These are phyloP conservation scores for Aldrovandia affinis DNA, from an alignment of 2,797 vertebrate genomes.

Conservation along the genomic window DNA sequence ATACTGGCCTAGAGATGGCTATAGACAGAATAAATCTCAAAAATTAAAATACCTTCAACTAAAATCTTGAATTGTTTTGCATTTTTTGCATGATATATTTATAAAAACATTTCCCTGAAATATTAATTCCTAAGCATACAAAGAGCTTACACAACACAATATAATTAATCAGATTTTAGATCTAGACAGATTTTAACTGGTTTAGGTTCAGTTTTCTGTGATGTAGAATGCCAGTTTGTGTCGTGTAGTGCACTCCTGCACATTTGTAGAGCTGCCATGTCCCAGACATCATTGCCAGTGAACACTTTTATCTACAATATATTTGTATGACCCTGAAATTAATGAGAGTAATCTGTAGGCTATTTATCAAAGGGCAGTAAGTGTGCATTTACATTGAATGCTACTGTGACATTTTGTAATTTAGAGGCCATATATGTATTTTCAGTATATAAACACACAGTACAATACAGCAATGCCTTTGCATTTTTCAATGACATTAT, in stretches of 20 bases:
- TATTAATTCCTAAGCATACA: not conserved
- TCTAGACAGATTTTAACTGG: not conserved
- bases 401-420: not conserved
- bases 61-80: conserved; percentile 16
- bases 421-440: not conserved
- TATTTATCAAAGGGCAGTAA: not conserved
- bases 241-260: not conserved
- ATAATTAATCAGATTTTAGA: not conserved
- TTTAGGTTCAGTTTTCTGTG: not conserved
- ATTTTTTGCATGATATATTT: not conserved
- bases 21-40: not conserved
- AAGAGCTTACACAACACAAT: not conserved
- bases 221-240: not conserved
- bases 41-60: not conserved
- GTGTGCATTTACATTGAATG: not conserved
- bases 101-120: not conserved
- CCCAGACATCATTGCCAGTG: not conserved
- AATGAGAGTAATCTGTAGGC: not conserved
- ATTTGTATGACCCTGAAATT: not conserved
- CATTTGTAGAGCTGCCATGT: not conserved
- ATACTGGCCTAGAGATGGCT: not conserved
- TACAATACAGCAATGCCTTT: not conserved
- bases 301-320: not conserved
- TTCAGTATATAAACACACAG: not conserved
- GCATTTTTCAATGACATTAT: not conserved